These are phyloP conservation scores for Dryococelus australis DNA, from an alignment of 2,888 invertebrate genomes.

Conservation along the genomic window DNA sequence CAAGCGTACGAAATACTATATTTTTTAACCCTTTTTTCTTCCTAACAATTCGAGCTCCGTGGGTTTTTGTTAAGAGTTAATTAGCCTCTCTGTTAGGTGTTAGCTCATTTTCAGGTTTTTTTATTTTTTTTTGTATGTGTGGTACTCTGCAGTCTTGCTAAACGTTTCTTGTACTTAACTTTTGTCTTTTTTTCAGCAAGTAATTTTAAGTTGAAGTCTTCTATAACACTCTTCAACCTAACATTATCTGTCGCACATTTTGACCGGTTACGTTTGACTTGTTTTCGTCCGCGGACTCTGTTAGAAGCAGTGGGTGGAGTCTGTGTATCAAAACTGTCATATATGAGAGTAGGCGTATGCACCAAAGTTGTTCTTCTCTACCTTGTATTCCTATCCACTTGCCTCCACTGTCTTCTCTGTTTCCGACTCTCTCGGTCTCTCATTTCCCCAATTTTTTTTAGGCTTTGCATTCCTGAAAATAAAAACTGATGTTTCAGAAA, in stretches of 20 bases:
- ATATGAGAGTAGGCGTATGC: background rate
- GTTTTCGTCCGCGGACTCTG: conserved; percentile 21
- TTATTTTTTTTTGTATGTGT: background rate
- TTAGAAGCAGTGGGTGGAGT: background rate
- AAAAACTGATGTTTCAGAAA: background rate
- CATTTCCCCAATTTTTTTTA: background rate
- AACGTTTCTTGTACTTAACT: background rate
- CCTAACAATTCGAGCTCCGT: background rate
- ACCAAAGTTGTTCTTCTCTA: background rate
- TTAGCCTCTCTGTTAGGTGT: background rate
- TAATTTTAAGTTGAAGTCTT: background rate
- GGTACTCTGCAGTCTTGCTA: background rate
- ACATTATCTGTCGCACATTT: conserved; percentile 17
- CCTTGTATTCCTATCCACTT: background rate
- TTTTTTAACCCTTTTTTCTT: background rate
- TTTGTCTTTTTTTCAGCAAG: background rate
- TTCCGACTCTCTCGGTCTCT: background rate
- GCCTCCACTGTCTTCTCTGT: conserved; percentile 9
- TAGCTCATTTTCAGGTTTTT: background rate
- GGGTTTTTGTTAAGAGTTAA: background rate
- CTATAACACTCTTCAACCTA: background rate
- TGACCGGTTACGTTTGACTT: conserved; percentile 6
- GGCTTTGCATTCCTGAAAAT: background rate
- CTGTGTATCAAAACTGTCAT: background rate
- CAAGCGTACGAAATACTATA: background rate